Percentiles rank a stretch among this genome's conserved stretches.
Evolutionary conservation across 2,797 vertebrate genomes (phyloP).

Genomic region (Zenarchopterus dispar): DNA sequence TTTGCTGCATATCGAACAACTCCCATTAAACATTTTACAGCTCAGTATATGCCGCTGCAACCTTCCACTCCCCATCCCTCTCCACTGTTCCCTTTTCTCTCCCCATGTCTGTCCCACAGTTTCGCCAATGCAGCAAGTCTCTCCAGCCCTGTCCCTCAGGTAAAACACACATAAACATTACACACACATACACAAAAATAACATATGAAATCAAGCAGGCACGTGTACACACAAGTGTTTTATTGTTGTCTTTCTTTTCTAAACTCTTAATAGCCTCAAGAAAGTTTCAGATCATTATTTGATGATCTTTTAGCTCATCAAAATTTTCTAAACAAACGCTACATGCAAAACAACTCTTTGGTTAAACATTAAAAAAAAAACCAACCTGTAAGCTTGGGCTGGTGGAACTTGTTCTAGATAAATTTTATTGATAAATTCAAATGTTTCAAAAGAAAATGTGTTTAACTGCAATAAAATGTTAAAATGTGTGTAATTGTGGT

Average conservation of each 20-base stretch:
- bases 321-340: neutral
- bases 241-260: neutral
- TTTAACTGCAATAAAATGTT: too few relatives aligned
- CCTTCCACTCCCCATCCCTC: constrained; percentile 11
- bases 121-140: constrained; percentile 62
- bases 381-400: too few relatives aligned
- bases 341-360: neutral
- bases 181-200: constrained; percentile 10
- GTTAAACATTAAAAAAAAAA: too few relatives aligned
- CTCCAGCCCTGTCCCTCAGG: constrained; percentile 62
- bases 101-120: constrained; percentile 52
- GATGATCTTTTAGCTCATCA: neutral
- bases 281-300: neutral
- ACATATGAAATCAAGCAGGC: neutral
- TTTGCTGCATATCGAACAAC: constrained; percentile 17
- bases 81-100: constrained; percentile 35
- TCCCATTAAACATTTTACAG: constrained; percentile 11
- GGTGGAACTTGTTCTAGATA: too few relatives aligned
- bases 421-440: too few relatives aligned
- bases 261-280: neutral
- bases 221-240: neutral
- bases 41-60: constrained; percentile 21
- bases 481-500: too few relatives aligned
- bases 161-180: constrained; percentile 38
- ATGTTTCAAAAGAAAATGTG: too few relatives aligned